Conservation (phyloP, 53 echinoderm and acorn worm species). For the Henricia sp. region DNA sequence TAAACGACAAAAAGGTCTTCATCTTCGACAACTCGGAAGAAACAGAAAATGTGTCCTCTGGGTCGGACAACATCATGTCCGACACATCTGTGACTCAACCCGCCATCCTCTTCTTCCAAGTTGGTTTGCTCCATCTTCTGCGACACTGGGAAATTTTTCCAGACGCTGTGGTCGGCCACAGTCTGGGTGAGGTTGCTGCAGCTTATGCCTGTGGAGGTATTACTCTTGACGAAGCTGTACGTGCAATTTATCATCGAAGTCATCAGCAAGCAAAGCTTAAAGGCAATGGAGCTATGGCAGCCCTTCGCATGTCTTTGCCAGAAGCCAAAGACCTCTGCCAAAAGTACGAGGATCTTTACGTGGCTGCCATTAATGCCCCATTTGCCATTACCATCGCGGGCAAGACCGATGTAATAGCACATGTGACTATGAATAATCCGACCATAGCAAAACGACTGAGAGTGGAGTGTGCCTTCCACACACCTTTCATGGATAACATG, state of each 20-base stretch:
- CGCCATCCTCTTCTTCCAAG: constrained; percentile 83
- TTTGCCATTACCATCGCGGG: constrained; percentile 79
- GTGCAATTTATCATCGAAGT: constrained; percentile 86
- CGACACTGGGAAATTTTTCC: constrained; percentile 83
- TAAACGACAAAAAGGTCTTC: constrained; percentile 29
- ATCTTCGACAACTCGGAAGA: background rate
- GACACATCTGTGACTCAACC: constrained; percentile 78
- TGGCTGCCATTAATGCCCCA: constrained; percentile 83
- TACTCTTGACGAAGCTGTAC: constrained; percentile 81
- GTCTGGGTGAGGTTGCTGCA: constrained; percentile 89
- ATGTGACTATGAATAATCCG: constrained; percentile 66
- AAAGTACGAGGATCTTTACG: constrained; percentile 75
- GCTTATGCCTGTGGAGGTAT: constrained; percentile 88
- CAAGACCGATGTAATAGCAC: constrained; percentile 65
- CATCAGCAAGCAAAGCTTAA: constrained; percentile 76
- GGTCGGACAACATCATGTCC: constrained; percentile 16
- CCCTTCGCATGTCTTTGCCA: constrained; percentile 67
- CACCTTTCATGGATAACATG: constrained; percentile 89
- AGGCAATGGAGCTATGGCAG: constrained; percentile 87
- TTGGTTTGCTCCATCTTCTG: constrained; percentile 74
- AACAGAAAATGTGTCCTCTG: background rate
- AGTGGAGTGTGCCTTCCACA: constrained; percentile 89
- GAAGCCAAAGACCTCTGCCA: constrained; percentile 74
- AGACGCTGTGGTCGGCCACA: constrained; percentile 83
- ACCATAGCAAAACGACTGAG: constrained; percentile 78